phyloP scores from a whole-genome alignment of 2,888 invertebrate species.

The Cheilosia impressa region DNA sequence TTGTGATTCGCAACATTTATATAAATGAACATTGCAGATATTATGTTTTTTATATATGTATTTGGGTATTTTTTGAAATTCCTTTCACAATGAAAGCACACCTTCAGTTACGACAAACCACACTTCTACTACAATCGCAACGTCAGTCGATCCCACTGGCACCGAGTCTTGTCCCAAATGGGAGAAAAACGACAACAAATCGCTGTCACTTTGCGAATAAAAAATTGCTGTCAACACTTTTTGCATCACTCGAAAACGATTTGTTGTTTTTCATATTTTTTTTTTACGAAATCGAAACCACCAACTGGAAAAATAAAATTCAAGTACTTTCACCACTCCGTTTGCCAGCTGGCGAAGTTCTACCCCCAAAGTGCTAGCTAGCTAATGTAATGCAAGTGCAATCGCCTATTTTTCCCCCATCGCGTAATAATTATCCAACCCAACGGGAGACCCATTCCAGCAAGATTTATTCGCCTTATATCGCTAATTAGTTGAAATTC shows the following conservation, averaged over 20 bases:
- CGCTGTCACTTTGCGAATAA: conserved; percentile 50
- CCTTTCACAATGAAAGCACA: too few species aligned
- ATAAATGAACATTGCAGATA: too few species aligned
- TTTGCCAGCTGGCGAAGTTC: background rate
- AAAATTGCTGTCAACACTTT: conserved; percentile 57
- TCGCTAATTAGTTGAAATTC: conserved; percentile 18
- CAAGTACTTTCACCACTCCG: conserved; percentile 17
- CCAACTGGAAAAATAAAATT: conserved; percentile 27
- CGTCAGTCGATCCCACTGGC: conserved; percentile 8
- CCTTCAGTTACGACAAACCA: too few species aligned
- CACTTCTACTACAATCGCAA: conserved; percentile 51
- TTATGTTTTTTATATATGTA: too few species aligned
- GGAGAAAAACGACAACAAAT: conserved; percentile 68
- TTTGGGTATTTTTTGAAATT: too few species aligned
- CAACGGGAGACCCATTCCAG: conserved; percentile 15
- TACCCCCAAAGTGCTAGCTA: conserved; percentile 7
- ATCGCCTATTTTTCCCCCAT: conserved; percentile 24
- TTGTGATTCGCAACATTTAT: too few species aligned
- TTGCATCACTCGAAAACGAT: conserved; percentile 38
- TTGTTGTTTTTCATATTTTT: conserved; percentile 19
- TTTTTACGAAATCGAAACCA: conserved; percentile 38
- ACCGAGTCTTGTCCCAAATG: background rate
- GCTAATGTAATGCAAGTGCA: conserved; percentile 34
- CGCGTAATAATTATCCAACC: conserved; percentile 53
- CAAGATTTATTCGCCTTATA: conserved; percentile 1